A percentile compares a stretch with the other conserved stretches of the same genome.
These are phyloP conservation scores for Indicator indicator DNA, from an alignment of 2,113 vertebrate species.

Conservation along the genomic window DNA sequence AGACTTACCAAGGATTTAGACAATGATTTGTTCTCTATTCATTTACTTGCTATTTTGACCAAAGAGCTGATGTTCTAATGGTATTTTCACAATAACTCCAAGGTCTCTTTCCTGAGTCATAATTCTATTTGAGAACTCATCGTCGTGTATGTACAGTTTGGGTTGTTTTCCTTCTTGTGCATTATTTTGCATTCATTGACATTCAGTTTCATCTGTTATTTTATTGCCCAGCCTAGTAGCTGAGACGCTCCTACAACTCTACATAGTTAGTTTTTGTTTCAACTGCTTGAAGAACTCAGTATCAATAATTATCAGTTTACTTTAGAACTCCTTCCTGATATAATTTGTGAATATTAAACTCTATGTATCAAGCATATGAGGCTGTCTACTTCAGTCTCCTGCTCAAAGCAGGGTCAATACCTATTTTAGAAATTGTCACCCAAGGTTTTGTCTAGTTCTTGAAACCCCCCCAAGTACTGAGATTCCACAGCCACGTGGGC, in stretches of 20 bases:
- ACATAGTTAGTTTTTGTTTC: not conserved
- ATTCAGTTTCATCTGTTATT: not conserved
- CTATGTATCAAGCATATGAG: not conserved
- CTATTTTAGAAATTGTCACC: not conserved
- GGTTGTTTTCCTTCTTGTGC: not conserved
- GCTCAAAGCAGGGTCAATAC: too few relatives aligned
- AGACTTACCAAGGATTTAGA: not conserved
- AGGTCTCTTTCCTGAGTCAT: slow-evolving; percentile 28
- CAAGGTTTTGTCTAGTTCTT: not conserved
- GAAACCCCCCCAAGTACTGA: not conserved
- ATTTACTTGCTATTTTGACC: slow-evolving; percentile 9
- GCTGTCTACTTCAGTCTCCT: too few relatives aligned
- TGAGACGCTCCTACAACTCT: not conserved
- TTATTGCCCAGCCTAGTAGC: not conserved
- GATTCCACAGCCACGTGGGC: fast-evolving
- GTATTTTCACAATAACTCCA: slow-evolving; percentile 1
- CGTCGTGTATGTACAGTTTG: not conserved
- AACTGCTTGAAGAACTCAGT: not conserved
- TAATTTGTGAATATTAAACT: not conserved
- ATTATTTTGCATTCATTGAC: slow-evolving; percentile 23
- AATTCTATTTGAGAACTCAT: not conserved
- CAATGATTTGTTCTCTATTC: not conserved
- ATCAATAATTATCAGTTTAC: not conserved
- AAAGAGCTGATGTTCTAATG: not conserved
- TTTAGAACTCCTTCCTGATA: not conserved